A percentile compares a stretch with the other conserved stretches of the same genome.
Evolutionary conservation across 2,113 vertebrate species (phyloP).

Genomic region (Oenanthe melanoleuca): DNA sequence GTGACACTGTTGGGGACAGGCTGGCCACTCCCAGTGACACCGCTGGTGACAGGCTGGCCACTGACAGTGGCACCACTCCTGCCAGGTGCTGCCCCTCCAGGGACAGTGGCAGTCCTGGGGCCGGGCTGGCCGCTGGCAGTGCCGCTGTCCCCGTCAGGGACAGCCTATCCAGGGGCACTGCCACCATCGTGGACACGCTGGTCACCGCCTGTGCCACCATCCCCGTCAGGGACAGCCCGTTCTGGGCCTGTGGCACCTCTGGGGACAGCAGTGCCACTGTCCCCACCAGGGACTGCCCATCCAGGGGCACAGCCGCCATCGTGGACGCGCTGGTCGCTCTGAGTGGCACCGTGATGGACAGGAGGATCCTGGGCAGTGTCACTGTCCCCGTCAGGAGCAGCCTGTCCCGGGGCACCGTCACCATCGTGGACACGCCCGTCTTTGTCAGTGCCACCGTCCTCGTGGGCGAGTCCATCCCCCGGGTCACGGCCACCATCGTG

Average conservation of each 20-base stretch:
- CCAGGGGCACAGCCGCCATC: neutral
- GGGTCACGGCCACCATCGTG: neutral
- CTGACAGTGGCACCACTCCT: neutral
- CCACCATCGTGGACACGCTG: neutral
- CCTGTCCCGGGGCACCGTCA: neutral
- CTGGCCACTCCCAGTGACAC: neutral
- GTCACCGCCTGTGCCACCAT: neutral
- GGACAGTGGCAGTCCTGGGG: neutral
- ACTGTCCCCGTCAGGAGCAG: neutral
- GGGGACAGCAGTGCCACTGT: neutral
- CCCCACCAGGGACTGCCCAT: neutral
- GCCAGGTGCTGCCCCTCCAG: neutral
- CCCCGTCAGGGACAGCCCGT: neutral
- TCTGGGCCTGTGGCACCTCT: fast-evolving
- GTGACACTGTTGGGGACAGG: too few relatives aligned
- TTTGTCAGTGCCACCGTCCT: neutral
- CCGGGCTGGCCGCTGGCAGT: neutral
- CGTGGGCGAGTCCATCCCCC: neutral
- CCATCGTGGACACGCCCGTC: neutral
- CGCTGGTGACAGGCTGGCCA: neutral
- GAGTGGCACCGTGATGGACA: neutral
- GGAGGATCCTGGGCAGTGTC: neutral
- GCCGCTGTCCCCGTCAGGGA: neutral
- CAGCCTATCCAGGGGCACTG: neutral
- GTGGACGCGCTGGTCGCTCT: neutral